phyloP scores from a whole-genome alignment of 1,140 invertebrate genomes.

The Cataglyphis hispanica region DNA sequence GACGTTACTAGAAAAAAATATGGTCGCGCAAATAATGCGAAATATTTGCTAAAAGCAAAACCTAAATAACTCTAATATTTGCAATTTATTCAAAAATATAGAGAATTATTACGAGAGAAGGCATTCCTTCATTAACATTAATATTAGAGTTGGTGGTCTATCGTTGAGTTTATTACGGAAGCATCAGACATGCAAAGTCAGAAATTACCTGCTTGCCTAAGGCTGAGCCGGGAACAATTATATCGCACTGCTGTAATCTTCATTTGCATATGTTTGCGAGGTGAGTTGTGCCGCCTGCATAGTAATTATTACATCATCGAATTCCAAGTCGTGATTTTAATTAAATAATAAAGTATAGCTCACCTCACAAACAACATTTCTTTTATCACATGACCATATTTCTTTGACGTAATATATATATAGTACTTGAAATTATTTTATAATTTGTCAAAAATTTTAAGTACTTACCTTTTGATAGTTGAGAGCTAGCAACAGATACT shows the following conservation, averaged over 20 bases:
- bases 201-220: constrained; percentile 50
- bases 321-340: constrained; percentile 27
- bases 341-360: constrained; percentile 4
- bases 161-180: constrained; percentile 38
- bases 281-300: constrained; percentile 39
- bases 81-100: not conserved
- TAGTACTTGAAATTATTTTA: not conserved
- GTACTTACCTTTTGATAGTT: constrained; percentile 87
- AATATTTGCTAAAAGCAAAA: not conserved
- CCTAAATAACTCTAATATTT: not conserved
- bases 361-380: not conserved
- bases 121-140: constrained; percentile 27
- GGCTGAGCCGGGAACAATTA: constrained; percentile 42
- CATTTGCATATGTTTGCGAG: constrained; percentile 77
- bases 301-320: constrained; percentile 23
- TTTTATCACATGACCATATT: not conserved
- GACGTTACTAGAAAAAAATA: not conserved
- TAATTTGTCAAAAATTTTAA: not conserved
- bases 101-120: constrained; percentile 11
- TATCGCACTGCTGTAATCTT: constrained; percentile 65
- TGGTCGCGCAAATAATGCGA: not conserved
- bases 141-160: constrained; percentile 22
- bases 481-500: constrained; percentile 86
- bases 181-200: constrained; percentile 57
- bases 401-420: not conserved